A percentile compares a stretch with the other conserved stretches of the same genome.
Conservation (phyloP, 1,140 invertebrate genomes). For the Andrena cerasifolii region DNA sequence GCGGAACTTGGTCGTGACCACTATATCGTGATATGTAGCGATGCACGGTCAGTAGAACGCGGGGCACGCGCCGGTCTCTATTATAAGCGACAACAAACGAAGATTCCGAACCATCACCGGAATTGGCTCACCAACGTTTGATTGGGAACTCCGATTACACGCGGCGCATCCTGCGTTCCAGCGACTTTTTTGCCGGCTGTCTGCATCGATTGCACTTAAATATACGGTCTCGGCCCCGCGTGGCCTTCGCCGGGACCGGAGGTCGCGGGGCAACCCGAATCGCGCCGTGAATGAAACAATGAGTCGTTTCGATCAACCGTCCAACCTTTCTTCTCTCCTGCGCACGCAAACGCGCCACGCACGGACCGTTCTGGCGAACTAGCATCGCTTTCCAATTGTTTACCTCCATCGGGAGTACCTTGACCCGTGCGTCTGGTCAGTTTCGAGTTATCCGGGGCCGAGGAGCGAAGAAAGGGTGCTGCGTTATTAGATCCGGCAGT, state of each 20-base stretch:
- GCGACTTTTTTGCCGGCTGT: conserved; percentile 49
- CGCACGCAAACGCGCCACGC: background rate
- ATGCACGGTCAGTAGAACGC: too few relatives aligned
- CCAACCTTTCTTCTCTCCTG: conserved; percentile 23
- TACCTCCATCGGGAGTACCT: background rate
- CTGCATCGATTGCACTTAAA: conserved; percentile 24
- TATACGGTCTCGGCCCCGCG: background rate
- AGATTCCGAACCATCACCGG: conserved; percentile 16
- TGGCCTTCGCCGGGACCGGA: conserved; percentile 58
- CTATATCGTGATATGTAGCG: background rate
- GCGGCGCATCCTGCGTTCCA: conserved; percentile 50
- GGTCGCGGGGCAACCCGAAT: conserved; percentile 68
- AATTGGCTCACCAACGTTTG: conserved; percentile 35
- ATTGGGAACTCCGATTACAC: conserved; percentile 50
- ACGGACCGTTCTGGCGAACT: background rate
- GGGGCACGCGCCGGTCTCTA: too few relatives aligned
- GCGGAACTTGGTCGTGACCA: too few relatives aligned
- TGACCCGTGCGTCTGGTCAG: too few relatives aligned
- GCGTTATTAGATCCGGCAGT: background rate
- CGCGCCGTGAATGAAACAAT: conserved; percentile 75
- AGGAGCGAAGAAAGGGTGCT: background rate
- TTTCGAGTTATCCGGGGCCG: background rate
- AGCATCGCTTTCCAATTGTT: background rate
- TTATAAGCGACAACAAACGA: too few relatives aligned
- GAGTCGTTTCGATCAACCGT: conserved; percentile 66